A percentile compares a stretch with the other conserved stretches of the same genome.
These are phyloP conservation scores for Drusus annulatus DNA, from an alignment of 1,140 invertebrate genomes.

Conservation along the genomic window DNA sequence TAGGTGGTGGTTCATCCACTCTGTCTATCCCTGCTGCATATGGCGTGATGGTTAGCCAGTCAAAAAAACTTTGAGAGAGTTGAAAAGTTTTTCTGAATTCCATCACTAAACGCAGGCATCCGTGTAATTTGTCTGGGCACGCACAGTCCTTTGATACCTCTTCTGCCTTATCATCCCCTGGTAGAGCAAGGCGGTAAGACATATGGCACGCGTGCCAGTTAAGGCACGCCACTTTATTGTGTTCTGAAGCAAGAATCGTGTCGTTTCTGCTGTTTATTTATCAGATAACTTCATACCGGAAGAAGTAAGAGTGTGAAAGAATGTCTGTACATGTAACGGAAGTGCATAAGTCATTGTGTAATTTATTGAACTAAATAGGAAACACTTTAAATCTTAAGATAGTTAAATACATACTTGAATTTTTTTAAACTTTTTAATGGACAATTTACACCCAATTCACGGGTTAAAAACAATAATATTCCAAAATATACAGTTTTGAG, in stretches of 20 bases:
- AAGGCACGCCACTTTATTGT: not conserved
- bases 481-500: no score
- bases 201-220: not conserved
- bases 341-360: no score
- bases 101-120: not conserved
- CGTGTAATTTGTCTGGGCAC: conserved; percentile 15
- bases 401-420: no score
- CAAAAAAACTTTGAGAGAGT: conserved; percentile 5
- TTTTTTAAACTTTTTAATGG: no score
- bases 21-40: no score
- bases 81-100: not conserved
- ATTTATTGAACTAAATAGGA: no score
- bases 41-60: no score
- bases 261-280: conserved; percentile 16
- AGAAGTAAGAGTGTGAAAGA: not conserved
- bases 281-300: conserved; percentile 21
- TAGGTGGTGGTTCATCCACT: no score
- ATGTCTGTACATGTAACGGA: not conserved
- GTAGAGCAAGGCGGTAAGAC: not conserved
- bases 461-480: no score
- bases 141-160: not conserved
- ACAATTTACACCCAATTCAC: no score
- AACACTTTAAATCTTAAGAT: no score
- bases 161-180: not conserved
- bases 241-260: conserved; percentile 14